Evolutionary conservation across 2,797 vertebrate genomes (phyloP).

Genomic region (Pipistrellus pipistrellus): DNA sequence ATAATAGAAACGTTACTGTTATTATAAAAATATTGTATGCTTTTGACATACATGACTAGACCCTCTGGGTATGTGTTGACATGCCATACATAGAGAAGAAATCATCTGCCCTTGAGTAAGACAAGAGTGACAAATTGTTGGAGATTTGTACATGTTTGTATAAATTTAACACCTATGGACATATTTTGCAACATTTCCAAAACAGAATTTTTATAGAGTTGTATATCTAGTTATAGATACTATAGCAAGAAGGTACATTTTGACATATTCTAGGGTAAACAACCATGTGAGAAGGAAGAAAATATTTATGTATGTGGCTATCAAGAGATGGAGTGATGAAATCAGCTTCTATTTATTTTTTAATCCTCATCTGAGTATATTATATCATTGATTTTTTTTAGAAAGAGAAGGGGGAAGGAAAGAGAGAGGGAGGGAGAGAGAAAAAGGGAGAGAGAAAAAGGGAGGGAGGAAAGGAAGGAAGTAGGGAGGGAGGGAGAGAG

Average conservation of each 20-base stretch:
- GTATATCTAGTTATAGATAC: neutral
- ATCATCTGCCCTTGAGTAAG: neutral
- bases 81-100: neutral
- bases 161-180: neutral
- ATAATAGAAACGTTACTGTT: neutral
- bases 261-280: neutral
- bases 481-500: neutral
- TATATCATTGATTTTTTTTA: neutral
- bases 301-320: neutral
- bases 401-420: neutral
- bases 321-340: neutral
- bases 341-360: neutral
- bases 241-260: neutral
- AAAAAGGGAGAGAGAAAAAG: neutral
- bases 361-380: neutral
- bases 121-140: constrained; percentile 8
- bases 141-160: neutral
- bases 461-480: neutral
- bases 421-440: neutral
- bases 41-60: constrained; percentile 42
- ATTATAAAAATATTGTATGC: constrained; percentile 14
- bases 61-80: constrained; percentile 21
- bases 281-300: neutral
- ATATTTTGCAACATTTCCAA: constrained; percentile 20
- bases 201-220: neutral